Evolutionary conservation across 2,888 invertebrate species (phyloP).

Genomic region (Helobdella robusta): DNA sequence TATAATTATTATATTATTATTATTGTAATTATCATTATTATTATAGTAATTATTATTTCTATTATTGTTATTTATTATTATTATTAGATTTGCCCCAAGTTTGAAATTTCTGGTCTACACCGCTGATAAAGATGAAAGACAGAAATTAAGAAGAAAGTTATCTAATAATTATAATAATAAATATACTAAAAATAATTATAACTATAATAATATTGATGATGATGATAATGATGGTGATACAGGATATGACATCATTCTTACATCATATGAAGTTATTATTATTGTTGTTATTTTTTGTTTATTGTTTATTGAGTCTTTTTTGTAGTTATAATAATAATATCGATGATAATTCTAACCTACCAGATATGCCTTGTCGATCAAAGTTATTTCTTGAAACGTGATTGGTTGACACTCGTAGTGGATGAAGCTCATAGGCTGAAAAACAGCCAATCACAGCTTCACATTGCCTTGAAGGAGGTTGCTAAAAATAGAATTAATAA

Average conservation of each 20-base stretch:
- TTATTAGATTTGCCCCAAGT: slow-evolving; percentile 45
- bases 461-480: slow-evolving; percentile 42
- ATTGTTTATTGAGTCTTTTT: too few species aligned
- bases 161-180: too few species aligned
- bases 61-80: not conserved
- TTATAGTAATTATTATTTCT: not conserved
- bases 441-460: slow-evolving; percentile 45
- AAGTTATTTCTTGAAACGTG: slow-evolving; percentile 37
- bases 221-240: too few species aligned
- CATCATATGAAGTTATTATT: too few species aligned
- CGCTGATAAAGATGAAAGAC: slow-evolving; percentile 46
- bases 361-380: slow-evolving; percentile 45
- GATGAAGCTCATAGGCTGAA: slow-evolving; percentile 49
- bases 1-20: slow-evolving; percentile 1
- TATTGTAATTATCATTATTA: not conserved
- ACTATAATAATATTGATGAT: too few species aligned
- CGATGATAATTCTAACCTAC: too few species aligned
- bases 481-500: slow-evolving; percentile 6
- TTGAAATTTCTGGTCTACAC: slow-evolving; percentile 40
- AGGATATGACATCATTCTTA: too few species aligned
- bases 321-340: too few species aligned
- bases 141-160: slow-evolving; percentile 37
- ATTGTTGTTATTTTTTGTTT: too few species aligned
- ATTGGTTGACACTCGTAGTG: slow-evolving; percentile 44
- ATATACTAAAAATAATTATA: too few species aligned